These are phyloP conservation scores for Microcebus griseorufus DNA, from an alignment of 2,113 vertebrate genomes.

Conservation along the genomic window DNA sequence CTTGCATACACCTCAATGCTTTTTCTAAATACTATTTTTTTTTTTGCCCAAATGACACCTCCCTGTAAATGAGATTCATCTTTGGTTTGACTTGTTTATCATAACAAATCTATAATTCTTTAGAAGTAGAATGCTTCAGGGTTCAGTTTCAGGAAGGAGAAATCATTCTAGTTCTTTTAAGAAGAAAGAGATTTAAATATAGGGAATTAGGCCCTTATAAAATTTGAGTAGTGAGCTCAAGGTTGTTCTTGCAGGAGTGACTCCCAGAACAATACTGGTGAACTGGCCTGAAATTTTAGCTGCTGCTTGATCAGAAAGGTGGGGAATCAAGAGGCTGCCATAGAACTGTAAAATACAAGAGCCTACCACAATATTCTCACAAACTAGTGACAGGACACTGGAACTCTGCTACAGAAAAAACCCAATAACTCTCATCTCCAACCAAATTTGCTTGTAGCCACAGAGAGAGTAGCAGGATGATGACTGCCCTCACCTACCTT, in stretches of 20 bases:
- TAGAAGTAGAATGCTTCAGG: neutral
- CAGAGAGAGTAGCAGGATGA: neutral
- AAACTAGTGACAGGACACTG: neutral
- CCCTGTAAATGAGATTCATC: conserved; percentile 52
- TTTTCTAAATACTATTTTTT: conserved; percentile 78
- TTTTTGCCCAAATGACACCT: conserved; percentile 74
- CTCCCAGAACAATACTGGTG: neutral
- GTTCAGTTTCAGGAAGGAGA: neutral
- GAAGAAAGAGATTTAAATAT: neutral
- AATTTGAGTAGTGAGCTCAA: neutral
- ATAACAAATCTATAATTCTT: neutral
- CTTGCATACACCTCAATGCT: conserved; percentile 66
- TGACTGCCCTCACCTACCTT: neutral
- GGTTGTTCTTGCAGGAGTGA: neutral
- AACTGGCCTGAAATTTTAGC: neutral
- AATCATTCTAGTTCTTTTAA: neutral
- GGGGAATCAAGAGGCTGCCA: neutral
- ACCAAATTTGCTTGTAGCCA: neutral
- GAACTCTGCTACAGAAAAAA: neutral
- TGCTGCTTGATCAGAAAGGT: neutral
- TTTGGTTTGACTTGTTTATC: conserved; percentile 41
- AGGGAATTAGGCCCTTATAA: neutral
- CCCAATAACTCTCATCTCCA: neutral
- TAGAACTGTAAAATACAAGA: neutral
- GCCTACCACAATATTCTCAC: neutral